Base-by-base conservation (phyloP, 2,797 vertebrate species). In the Myripristis jacobus region DNA sequence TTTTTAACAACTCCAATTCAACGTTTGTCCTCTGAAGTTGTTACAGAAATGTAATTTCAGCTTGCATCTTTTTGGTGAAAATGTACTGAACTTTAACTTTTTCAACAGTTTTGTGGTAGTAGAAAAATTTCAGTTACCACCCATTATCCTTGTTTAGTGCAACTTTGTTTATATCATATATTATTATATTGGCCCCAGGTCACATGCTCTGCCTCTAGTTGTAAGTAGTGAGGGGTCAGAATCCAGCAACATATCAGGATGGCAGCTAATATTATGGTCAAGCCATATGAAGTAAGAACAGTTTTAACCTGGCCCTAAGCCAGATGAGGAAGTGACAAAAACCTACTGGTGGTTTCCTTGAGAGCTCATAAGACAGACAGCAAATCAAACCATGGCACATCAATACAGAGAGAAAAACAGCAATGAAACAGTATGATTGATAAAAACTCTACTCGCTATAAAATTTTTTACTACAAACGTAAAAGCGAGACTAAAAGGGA, bases 1-100 rank as follows among this genome's bases (percentile, higher is more conserved):
- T 80, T 80, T 82, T 80, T 82, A 85, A 83, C 71, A 21, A 36
- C 60, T 82, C 57, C 48, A 57, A 74, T 66, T 51, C 72, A 36
- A 66, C 38, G 64, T 36, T 46, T 70, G 80, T 53, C 80, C 80
- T 81, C 72, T 68, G 47, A 25, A 78, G 60, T 13, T 16, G 52
- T 68, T 65, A 63, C 41, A 59, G 43, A 75, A 76, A 83, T 53
- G 75, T 56, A 68, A 71, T 27, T 68, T 65, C 53, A 78, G 44
- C 61, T 47, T 65, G 73, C 65, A 68, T 22, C 6, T 12, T 64
- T 55, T 69, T 56, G 53, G 38, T 46, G 51, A 44, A 52, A 15
- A 34, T 58, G 73, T 44, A 21, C 21, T 38, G 53, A 54, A 27
- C 56, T 59, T 25, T 46, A 41, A 54, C 34, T 36, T 36, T 36